phyloP scores from a whole-genome alignment of 1,140 invertebrate genomes.

The Drosophila ananassae region DNA sequence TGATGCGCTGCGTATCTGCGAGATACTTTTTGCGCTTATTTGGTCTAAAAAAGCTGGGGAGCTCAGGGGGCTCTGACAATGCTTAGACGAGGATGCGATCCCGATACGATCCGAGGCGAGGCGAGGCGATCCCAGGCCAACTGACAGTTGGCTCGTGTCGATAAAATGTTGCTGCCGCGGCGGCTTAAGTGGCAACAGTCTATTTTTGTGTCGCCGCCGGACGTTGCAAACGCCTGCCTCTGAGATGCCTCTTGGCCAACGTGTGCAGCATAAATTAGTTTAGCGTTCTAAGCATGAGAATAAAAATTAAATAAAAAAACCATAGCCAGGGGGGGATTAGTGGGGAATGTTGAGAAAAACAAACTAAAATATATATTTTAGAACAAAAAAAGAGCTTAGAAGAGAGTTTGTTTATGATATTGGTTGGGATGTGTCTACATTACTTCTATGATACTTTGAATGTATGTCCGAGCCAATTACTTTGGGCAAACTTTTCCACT shows the following conservation, averaged over 20 bases:
- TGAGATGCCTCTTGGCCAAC: constrained; percentile 4
- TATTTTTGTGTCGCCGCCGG: constrained; percentile 64
- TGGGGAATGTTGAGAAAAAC: constrained; percentile 13
- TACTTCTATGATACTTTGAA: constrained; percentile 18
- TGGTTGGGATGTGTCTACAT: constrained; percentile 1
- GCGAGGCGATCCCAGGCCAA: constrained; percentile 45
- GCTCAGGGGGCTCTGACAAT: constrained; percentile 72
- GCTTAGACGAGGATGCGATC: constrained; percentile 61
- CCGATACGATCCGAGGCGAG: constrained; percentile 58
- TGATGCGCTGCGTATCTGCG: constrained; percentile 51
- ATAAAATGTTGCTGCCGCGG: constrained; percentile 72
- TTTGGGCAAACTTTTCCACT: constrained; percentile 49
- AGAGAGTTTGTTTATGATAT: constrained; percentile 8
- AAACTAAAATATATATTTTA: constrained; percentile 11
- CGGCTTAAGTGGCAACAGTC: constrained; percentile 74
- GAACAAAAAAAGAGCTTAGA: constrained; percentile 3
- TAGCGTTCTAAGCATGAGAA: background rate
- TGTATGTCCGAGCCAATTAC: constrained; percentile 31
- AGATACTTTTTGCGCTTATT: constrained; percentile 77
- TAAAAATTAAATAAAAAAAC: constrained; percentile 12
- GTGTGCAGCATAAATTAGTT: constrained; percentile 51
- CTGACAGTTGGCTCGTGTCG: constrained; percentile 81
- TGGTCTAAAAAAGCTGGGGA: constrained; percentile 74
- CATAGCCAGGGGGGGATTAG: constrained; percentile 14
- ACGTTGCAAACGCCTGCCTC: constrained; percentile 46